Evolutionary conservation across 1,140 invertebrate species (phyloP).

Genomic region (Bombus waltoni): DNA sequence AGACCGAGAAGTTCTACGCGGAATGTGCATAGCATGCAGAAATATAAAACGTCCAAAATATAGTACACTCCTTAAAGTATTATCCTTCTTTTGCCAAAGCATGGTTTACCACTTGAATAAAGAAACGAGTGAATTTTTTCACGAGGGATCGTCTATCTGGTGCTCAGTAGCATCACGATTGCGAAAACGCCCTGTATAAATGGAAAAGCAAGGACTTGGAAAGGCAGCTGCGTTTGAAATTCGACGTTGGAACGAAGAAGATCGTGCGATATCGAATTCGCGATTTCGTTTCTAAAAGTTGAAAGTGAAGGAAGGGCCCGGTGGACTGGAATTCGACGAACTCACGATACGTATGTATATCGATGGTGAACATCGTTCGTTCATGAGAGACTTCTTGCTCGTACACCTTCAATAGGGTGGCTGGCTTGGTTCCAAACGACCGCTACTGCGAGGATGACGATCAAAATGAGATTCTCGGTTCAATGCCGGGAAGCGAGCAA

Average conservation of each 20-base stretch:
- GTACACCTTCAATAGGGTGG: conserved; percentile 44
- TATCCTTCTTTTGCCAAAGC: too few relatives aligned
- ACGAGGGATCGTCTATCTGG: too few relatives aligned
- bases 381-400: not conserved
- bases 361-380: conserved; percentile 19
- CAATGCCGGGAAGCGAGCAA: conserved; percentile 16
- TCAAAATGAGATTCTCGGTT: conserved; percentile 53
- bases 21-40: too few relatives aligned
- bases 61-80: too few relatives aligned
- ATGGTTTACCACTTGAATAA: too few relatives aligned
- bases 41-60: too few relatives aligned
- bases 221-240: not conserved
- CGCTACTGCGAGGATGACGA: conserved; percentile 35
- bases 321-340: not conserved
- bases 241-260: not conserved
- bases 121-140: too few relatives aligned
- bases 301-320: not conserved
- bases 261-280: not conserved
- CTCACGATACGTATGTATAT: not conserved
- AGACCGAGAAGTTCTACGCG: too few relatives aligned
- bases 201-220: not conserved
- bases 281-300: not conserved
- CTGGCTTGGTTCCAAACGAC: conserved; percentile 59
- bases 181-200: not conserved
- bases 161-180: too few relatives aligned